A percentile compares a stretch with the other conserved stretches of the same genome.
Conservation (phyloP, 2,888 invertebrate species). For the Tortrix viridana region DNA sequence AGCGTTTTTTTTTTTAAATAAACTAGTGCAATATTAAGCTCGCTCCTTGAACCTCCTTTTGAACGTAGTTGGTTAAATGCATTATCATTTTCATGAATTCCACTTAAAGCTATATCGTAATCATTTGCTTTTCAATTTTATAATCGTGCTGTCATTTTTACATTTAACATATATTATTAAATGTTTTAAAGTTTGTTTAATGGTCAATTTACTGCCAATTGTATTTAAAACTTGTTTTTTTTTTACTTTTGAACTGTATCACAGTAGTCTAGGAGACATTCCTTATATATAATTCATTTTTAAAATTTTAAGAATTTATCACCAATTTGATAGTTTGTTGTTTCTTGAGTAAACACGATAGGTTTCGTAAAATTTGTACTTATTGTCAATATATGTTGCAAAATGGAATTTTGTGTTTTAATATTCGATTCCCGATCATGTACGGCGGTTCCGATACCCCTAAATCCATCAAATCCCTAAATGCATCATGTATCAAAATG, state of each 20-base stretch:
- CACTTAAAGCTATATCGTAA: background rate
- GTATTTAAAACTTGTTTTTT: constrained; percentile 33
- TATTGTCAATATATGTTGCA: constrained; percentile 51
- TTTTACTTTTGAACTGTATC: constrained; percentile 11
- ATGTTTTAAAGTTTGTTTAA: constrained; percentile 13
- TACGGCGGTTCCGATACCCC: too few relatives aligned
- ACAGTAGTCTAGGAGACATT: constrained; percentile 25
- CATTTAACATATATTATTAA: constrained; percentile 10
- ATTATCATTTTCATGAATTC: background rate
- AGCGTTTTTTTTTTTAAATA: constrained; percentile 17
- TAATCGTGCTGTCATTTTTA: constrained; percentile 9
- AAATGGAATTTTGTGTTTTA: constrained; percentile 43
- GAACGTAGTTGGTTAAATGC: background rate
- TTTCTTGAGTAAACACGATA: constrained; percentile 28
- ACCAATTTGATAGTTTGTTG: constrained; percentile 22
- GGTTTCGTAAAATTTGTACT: constrained; percentile 48
- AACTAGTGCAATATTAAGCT: constrained; percentile 15
- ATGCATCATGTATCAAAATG: too few relatives aligned
- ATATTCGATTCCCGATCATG: background rate
- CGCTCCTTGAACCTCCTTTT: background rate
- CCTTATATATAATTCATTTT: constrained; percentile 27
- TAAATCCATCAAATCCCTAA: too few relatives aligned
- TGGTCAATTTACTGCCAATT: constrained; percentile 27
- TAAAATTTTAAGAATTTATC: constrained; percentile 36
- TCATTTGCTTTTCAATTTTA: constrained; percentile 10